Base-by-base conservation (phyloP, 2,113 vertebrate genomes). In the Alethe diademata region DNA sequence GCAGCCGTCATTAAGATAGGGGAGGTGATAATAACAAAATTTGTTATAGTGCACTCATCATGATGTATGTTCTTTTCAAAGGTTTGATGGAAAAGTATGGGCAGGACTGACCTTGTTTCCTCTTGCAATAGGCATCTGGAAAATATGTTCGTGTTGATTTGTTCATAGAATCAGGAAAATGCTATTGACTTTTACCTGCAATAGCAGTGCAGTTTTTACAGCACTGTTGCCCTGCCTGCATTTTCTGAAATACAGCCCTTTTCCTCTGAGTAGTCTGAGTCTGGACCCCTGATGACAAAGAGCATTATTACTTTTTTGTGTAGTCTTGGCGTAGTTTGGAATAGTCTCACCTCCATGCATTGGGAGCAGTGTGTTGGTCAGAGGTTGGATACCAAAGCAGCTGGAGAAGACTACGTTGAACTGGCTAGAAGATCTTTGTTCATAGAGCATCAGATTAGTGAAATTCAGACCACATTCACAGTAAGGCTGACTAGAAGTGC, bases 11-110 rank as follows among this genome's bases (percentile, higher is more conserved):
- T 90, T 93, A 93, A 62, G 58, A 78, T 47, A 94, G 62, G 84
- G 56, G 60, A 93, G 62, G 62, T 62, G 88, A 82, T 95, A 82
- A 95, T 78, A 89, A 86, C 62, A 88, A 70, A 94, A 94, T 93
- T 88, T 61, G 50, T 58, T 69, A 26, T 78, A 42, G 54, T 45
- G 62, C 57, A 28, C 61, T 91, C 43, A 36, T 92, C 31, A 16
- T 91, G 81, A 85, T 91, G 19, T 53, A 72, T 87, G 80, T 47
- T 28, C 48, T 58, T 45, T 87, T 23, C 33, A 35, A 70, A 61
- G 50, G 29, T 58, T 81, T 88, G 70, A 61, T 81, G 90, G 54
- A 84, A 36, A 36, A 57, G 43, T 19, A 45, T 47, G 78, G 70
- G 73, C 66, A 57, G 50, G 48, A 53, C 45, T 4, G 9, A 73